These are phyloP conservation scores for Hydrolagus affinis DNA, from an alignment of 2,113 vertebrate species.

Conservation along the genomic window DNA sequence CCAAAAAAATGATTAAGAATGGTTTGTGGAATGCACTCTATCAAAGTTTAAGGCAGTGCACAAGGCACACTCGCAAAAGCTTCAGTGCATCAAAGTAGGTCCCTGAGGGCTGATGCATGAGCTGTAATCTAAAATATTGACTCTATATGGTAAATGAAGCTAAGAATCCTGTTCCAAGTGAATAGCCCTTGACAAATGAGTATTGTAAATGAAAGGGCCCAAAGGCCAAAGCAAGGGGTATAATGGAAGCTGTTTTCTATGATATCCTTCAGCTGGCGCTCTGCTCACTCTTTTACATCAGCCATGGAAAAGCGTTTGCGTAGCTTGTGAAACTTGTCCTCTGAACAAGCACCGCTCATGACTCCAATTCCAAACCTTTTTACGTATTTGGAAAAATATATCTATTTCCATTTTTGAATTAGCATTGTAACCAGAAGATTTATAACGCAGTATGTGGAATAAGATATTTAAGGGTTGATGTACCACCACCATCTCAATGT, in stretches of 20 bases:
- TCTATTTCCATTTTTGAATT: no score
- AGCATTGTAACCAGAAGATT: no score
- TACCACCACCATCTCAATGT: no score
- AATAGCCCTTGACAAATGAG: slow-evolving; percentile 44
- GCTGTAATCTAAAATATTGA: slow-evolving; percentile 49
- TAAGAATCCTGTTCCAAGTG: slow-evolving; percentile 45
- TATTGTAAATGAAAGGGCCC: slow-evolving; percentile 34
- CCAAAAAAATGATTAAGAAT: not conserved
- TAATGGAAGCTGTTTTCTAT: slow-evolving; percentile 37
- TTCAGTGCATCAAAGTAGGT: slow-evolving; percentile 31
- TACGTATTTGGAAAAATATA: no score
- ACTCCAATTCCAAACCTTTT: no score
- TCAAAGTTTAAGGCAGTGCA: slow-evolving; percentile 33
- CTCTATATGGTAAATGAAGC: slow-evolving; percentile 49
- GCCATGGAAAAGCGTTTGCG: not conserved
- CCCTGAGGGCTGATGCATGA: slow-evolving; percentile 44
- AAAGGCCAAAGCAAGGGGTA: not conserved
- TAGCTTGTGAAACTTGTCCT: no score
- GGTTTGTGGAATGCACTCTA: not conserved
- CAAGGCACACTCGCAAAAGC: slow-evolving; percentile 39
- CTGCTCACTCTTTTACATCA: not conserved
- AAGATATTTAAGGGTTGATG: no score
- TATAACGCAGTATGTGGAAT: no score
- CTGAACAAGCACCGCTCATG: no score
- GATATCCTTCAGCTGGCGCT: slow-evolving; percentile 3